Percentiles rank a stretch among this genome's conserved stretches.
Conservation (phyloP, 2,113 vertebrate genomes). For the Trichomycterus rosablanca region DNA sequence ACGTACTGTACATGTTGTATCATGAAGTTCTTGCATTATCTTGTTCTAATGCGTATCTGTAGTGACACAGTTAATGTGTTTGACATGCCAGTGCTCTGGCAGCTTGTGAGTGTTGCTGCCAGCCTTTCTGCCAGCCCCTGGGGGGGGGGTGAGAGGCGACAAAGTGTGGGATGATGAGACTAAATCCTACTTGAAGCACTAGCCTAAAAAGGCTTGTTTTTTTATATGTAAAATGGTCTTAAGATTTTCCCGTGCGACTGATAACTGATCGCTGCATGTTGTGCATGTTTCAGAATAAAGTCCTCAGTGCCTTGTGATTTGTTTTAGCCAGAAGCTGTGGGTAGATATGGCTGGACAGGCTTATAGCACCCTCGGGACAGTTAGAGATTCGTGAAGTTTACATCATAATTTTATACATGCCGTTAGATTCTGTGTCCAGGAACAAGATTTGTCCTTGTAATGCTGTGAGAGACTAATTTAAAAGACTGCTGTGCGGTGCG, state of each 20-base stretch:
- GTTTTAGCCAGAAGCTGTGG: too few species aligned
- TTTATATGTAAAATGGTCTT: background rate
- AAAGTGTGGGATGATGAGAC: constrained; percentile 10
- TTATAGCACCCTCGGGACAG: background rate
- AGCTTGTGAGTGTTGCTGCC: constrained; percentile 3
- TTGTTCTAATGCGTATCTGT: background rate
- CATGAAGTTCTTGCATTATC: background rate
- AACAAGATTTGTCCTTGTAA: background rate
- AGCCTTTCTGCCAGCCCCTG: background rate
- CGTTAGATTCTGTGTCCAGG: background rate
- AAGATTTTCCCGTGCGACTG: background rate
- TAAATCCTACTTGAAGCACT: background rate
- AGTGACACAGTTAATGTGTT: background rate
- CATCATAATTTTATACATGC: background rate
- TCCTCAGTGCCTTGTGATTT: background rate
- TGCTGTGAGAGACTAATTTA: background rate
- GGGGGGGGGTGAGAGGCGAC: constrained; percentile 20
- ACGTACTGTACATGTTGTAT: background rate
- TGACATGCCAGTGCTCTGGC: background rate
- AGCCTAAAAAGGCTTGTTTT: background rate
- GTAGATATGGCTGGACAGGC: background rate
- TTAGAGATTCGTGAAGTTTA: background rate
- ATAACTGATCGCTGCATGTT: background rate
- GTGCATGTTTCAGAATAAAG: background rate
- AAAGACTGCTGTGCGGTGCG: background rate